A percentile compares a stretch with the other conserved stretches of the same genome.
phyloP scores from a whole-genome alignment of 2,888 invertebrate species.

The Brenthis ino region DNA sequence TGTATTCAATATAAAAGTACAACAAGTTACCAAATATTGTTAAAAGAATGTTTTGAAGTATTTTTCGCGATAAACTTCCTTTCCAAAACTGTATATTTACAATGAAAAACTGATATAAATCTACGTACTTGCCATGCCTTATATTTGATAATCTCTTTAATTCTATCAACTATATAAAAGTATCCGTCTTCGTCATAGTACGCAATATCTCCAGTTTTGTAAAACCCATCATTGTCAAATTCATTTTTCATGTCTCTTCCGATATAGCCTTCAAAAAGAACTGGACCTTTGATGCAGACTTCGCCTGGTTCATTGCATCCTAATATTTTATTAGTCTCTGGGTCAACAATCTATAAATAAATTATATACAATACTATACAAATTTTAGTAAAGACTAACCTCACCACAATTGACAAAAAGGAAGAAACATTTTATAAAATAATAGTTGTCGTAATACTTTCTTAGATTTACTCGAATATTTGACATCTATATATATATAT shows the following conservation, averaged over 20 bases:
- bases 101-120: neutral
- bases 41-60: too few species aligned
- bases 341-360: conserved; percentile 56
- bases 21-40: too few species aligned
- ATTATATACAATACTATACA: neutral
- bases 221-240: conserved; percentile 62
- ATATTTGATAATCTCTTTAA: conserved; percentile 70
- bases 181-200: conserved; percentile 66
- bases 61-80: too few species aligned
- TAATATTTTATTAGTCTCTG: conserved; percentile 55
- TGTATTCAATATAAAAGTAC: too few species aligned
- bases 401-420: neutral
- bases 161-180: conserved; percentile 62
- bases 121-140: conserved; percentile 62
- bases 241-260: conserved; percentile 53
- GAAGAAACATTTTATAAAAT: neutral
- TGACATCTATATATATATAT: too few species aligned
- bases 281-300: conserved; percentile 59
- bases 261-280: conserved; percentile 62
- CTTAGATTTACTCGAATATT: too few species aligned
- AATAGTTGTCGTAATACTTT: too few species aligned
- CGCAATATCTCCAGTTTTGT: conserved; percentile 64
- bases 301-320: conserved; percentile 62
- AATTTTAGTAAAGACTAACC: too few species aligned
- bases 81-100: neutral